Evolutionary conservation across 2,797 vertebrate species (phyloP).

Genomic region (Typhlichthys subterraneus): DNA sequence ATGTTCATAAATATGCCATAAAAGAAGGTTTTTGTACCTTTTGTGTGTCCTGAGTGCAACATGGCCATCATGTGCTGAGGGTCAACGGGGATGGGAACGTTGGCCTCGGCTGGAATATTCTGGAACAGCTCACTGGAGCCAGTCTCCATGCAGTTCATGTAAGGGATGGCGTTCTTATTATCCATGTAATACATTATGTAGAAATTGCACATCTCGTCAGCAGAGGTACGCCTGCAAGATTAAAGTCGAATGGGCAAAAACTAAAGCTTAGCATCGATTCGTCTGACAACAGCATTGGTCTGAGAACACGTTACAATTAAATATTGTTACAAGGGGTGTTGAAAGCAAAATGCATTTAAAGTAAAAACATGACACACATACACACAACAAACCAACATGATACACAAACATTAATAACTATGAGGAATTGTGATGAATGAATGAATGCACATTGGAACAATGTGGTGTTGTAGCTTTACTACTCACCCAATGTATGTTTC

Average conservation of each 20-base stretch:
- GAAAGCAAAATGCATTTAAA: too few relatives aligned
- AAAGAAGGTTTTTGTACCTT: constrained; percentile 34
- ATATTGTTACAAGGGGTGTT: too few relatives aligned
- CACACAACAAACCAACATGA: too few relatives aligned
- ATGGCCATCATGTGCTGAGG: constrained; percentile 81
- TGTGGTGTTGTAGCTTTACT: background rate
- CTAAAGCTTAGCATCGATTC: background rate
- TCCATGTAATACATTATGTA: constrained; percentile 99
- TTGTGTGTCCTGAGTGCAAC: constrained; percentile 69
- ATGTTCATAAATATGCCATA: too few relatives aligned
- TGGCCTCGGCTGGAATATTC: constrained; percentile 88
- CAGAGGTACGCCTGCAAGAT: constrained; percentile 84
- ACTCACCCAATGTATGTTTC: constrained; percentile 91
- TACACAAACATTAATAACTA: too few relatives aligned
- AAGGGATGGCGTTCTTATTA: constrained; percentile 84
- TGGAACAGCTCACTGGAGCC: constrained; percentile 82
- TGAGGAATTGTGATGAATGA: too few relatives aligned
- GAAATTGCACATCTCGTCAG: constrained; percentile 98
- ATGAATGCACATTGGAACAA: background rate
- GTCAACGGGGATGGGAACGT: constrained; percentile 81
- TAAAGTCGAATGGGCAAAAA: background rate
- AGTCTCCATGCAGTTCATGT: constrained; percentile 88
- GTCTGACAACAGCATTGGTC: too few relatives aligned
- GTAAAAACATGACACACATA: too few relatives aligned
- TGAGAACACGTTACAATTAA: too few relatives aligned